A percentile compares a stretch with the other conserved stretches of the same genome.
phyloP scores from a whole-genome alignment of 30 jellyfish, hydroid and myxozoan genomes.

The Aurelia sp. region DNA sequence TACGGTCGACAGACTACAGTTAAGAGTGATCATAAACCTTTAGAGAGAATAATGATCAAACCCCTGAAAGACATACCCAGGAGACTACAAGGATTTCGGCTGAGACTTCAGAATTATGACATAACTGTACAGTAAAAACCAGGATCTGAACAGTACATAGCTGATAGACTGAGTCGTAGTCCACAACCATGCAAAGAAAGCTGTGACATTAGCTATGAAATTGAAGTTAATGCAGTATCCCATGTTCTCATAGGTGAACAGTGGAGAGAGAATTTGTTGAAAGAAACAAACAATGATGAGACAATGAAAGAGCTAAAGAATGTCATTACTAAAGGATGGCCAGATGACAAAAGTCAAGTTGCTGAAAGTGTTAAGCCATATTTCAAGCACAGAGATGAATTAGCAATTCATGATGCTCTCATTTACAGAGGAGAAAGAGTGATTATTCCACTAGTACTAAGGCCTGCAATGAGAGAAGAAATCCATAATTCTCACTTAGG shows the following conservation, averaged over 20 bases:
- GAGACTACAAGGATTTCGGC: constrained; percentile 32
- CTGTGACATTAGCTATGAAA: constrained; percentile 37
- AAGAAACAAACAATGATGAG: too few species aligned
- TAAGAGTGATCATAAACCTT: constrained; percentile 44
- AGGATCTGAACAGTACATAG: constrained; percentile 66
- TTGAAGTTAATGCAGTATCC: constrained; percentile 35
- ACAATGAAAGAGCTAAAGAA: too few species aligned
- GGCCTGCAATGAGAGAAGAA: too few species aligned
- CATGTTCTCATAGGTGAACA: constrained; percentile 67
- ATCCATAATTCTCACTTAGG: too few species aligned
- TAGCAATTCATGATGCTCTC: too few species aligned
- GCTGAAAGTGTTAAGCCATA: too few species aligned
- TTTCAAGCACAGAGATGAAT: too few species aligned
- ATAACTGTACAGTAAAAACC: constrained; percentile 58
- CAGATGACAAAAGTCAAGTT: too few species aligned
- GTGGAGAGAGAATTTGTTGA: too few species aligned
- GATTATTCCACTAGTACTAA: too few species aligned
- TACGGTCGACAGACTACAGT: constrained; percentile 45
- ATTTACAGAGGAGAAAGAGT: too few species aligned
- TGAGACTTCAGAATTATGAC: constrained; percentile 65
- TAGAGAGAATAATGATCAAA: constrained; percentile 45
- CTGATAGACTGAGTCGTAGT: constrained; percentile 57
- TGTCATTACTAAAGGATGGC: too few species aligned
- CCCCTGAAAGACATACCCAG: constrained; percentile 38
- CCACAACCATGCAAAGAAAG: constrained; percentile 49